Evolutionary conservation across 2,888 invertebrate species (phyloP).

Genomic region (Hanleya hanleyi): DNA sequence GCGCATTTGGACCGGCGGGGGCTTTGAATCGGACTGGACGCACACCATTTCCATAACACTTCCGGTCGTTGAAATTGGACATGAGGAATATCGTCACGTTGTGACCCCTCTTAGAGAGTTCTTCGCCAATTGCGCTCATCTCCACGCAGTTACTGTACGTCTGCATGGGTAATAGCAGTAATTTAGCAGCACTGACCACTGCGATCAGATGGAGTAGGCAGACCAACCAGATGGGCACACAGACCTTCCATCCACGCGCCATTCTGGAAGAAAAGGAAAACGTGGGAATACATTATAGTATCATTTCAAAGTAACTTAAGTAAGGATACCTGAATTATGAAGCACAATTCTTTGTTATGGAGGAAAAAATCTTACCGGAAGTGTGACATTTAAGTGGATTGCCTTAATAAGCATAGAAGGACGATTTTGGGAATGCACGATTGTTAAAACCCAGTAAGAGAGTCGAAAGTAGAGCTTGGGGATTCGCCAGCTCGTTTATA

Average conservation of each 20-base stretch:
- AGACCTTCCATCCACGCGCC: neutral
- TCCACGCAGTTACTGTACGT: conserved; percentile 11
- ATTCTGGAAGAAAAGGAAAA: neutral
- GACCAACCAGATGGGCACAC: neutral
- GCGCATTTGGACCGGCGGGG: neutral
- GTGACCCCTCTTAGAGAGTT: conserved; percentile 18
- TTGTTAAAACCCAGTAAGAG: too few relatives aligned
- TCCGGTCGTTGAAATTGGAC: neutral
- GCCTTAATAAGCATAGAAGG: too few relatives aligned
- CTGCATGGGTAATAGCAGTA: conserved; percentile 15
- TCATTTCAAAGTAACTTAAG: too few relatives aligned
- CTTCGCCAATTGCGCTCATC: conserved; percentile 14
- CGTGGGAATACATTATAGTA: too few relatives aligned
- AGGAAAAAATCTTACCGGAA: too few relatives aligned
- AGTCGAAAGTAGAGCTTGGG: too few relatives aligned
- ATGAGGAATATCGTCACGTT: conserved; percentile 14
- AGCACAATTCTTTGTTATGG: too few relatives aligned
- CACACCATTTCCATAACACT: neutral
- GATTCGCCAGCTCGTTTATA: too few relatives aligned
- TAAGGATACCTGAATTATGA: too few relatives aligned
- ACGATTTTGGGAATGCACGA: too few relatives aligned
- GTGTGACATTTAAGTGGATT: too few relatives aligned
- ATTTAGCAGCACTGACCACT: neutral
- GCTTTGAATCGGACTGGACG: neutral
- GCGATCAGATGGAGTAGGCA: neutral